Conservation (phyloP, 2,888 invertebrate genomes). For the Xiphydria camelus region DNA sequence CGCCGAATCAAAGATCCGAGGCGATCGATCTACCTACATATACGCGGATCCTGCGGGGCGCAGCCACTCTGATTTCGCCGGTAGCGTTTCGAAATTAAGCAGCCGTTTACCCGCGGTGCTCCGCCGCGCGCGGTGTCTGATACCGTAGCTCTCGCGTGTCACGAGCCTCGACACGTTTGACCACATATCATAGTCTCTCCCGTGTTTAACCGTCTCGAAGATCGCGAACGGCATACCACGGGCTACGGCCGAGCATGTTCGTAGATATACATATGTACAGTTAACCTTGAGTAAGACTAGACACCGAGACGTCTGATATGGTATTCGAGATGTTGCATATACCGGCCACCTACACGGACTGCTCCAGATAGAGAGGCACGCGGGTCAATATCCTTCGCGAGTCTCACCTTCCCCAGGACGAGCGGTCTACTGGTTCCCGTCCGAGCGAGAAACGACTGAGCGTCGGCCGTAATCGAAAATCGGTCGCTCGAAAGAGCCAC, state of each 20-base stretch:
- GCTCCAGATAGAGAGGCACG: slow-evolving; percentile 30
- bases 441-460: too few relatives aligned
- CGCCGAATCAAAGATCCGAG: too few relatives aligned
- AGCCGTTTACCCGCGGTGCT: too few relatives aligned
- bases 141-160: too few relatives aligned
- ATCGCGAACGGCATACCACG: slow-evolving; percentile 1
- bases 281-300: slow-evolving; percentile 18
- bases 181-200: slow-evolving; percentile 3
- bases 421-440: slow-evolving; percentile 7
- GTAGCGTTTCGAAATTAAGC: too few relatives aligned
- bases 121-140: too few relatives aligned
- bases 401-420: slow-evolving; percentile 28
- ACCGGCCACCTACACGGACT: slow-evolving; percentile 17
- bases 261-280: slow-evolving; percentile 13
- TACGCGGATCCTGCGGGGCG: too few relatives aligned
- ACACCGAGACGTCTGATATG: slow-evolving; percentile 1
- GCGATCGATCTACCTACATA: too few relatives aligned
- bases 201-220: neutral
- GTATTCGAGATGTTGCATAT: slow-evolving; percentile 1
- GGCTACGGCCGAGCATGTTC: slow-evolving; percentile 6
- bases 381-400: slow-evolving; percentile 43
- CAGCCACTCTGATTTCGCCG: too few relatives aligned
- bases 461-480: too few relatives aligned
- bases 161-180: slow-evolving; percentile 2
- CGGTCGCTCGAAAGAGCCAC: too few relatives aligned